Conservation (phyloP, 2,888 invertebrate species). For the Buathra laborator region DNA sequence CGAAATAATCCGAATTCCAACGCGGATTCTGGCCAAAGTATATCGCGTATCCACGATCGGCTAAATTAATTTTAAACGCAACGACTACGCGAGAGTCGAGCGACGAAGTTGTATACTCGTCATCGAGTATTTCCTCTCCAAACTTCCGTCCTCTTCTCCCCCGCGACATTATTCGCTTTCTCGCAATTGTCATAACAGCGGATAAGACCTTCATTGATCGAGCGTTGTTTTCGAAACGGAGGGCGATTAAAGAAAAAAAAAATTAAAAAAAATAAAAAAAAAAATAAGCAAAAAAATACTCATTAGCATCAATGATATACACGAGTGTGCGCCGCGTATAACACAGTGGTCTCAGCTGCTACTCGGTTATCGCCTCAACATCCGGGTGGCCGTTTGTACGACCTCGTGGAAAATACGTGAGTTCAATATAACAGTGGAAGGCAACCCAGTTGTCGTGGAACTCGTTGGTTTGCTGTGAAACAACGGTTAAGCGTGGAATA, state of each 20-base stretch:
- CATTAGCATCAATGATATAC: conserved; percentile 41
- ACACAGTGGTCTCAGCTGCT: conserved; percentile 19
- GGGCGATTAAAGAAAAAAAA: conserved; percentile 7
- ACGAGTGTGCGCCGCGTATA: conserved; percentile 9
- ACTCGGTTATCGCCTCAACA: conserved; percentile 38
- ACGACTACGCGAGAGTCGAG: neutral
- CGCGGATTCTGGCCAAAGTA: conserved; percentile 12
- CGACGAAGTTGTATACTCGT: neutral
- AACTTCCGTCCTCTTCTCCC: neutral
- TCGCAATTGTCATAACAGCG: conserved; percentile 7
- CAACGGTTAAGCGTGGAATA: conserved; percentile 1
- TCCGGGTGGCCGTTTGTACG: conserved; percentile 38
- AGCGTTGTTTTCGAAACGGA: conserved; percentile 33
- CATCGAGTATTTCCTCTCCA: neutral
- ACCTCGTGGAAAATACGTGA: conserved; percentile 35
- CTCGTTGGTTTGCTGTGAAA: neutral
- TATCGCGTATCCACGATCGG: conserved; percentile 5
- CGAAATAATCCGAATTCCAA: conserved; percentile 72
- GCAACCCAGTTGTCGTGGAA: neutral
- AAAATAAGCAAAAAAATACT: conserved; percentile 31
- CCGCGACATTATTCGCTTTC: neutral
- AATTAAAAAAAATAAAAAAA: neutral
- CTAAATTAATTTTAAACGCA: neutral
- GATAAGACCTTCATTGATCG: conserved; percentile 45
- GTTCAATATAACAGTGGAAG: neutral